Evolutionary conservation across 1,140 invertebrate species (phyloP).

Genomic region (Chrysoperla carnea): DNA sequence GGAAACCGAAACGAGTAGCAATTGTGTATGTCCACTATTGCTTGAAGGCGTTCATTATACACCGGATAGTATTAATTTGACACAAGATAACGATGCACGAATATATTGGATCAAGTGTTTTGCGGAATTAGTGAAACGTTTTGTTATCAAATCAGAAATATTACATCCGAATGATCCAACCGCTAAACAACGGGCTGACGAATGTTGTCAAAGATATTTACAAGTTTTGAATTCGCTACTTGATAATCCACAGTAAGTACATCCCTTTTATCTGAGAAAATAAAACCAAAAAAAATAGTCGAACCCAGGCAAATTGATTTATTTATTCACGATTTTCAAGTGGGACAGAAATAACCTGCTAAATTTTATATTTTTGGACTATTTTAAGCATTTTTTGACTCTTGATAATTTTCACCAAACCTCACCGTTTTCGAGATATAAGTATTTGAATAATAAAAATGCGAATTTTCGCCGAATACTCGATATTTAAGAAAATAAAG

Average conservation of each 20-base stretch:
- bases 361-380: too few relatives aligned
- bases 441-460: too few relatives aligned
- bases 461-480: too few relatives aligned
- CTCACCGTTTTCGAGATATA: too few relatives aligned
- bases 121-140: constrained; percentile 63
- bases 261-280: too few relatives aligned
- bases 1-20: not conserved
- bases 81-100: constrained; percentile 67
- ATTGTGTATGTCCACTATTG: constrained; percentile 22
- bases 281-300: too few relatives aligned
- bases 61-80: constrained; percentile 80
- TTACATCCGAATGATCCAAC: constrained; percentile 56
- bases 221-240: constrained; percentile 58
- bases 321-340: too few relatives aligned
- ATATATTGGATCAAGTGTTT: constrained; percentile 89
- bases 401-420: too few relatives aligned
- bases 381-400: too few relatives aligned
- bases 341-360: too few relatives aligned
- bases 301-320: too few relatives aligned
- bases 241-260: constrained; percentile 61
- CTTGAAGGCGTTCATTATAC: constrained; percentile 39
- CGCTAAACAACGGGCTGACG: constrained; percentile 57
- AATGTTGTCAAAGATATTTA: constrained; percentile 72
- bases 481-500: too few relatives aligned
- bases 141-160: constrained; percentile 54